phyloP scores from a whole-genome alignment of 2,888 invertebrate species.

The Catocala nupta region DNA sequence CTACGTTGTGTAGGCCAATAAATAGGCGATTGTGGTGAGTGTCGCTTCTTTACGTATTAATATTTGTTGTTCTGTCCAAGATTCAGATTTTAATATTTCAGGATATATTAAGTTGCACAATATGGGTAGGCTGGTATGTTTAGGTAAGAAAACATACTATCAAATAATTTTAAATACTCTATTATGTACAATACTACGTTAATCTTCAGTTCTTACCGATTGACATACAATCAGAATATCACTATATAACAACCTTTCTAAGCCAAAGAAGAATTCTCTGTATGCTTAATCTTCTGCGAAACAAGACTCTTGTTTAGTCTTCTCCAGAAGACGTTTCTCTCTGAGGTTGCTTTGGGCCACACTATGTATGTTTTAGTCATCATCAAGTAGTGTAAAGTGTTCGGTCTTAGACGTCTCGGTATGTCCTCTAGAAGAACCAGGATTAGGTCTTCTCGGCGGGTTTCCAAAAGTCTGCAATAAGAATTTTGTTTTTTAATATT shows the following conservation, averaged over 20 bases:
- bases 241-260: slow-evolving; percentile 29
- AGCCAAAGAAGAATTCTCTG: slow-evolving; percentile 69
- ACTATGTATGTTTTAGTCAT: slow-evolving; percentile 90
- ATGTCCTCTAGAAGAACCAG: slow-evolving; percentile 90
- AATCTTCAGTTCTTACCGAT: too few species aligned
- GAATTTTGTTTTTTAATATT: neutral
- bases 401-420: slow-evolving; percentile 87
- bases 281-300: slow-evolving; percentile 61
- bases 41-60: too few species aligned
- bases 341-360: slow-evolving; percentile 85
- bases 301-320: slow-evolving; percentile 74
- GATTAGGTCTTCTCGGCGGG: slow-evolving; percentile 88
- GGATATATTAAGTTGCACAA: too few species aligned
- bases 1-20: too few species aligned
- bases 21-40: too few species aligned
- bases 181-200: too few species aligned
- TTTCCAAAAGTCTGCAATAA: slow-evolving; percentile 86
- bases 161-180: too few species aligned
- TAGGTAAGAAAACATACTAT: too few species aligned
- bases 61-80: too few species aligned
- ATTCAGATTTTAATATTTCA: too few species aligned
- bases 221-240: too few species aligned
- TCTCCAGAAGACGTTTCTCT: slow-evolving; percentile 76
- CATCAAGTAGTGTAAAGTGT: slow-evolving; percentile 89
- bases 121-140: too few species aligned